Evolutionary conservation across 2,113 vertebrate genomes (phyloP).

Genomic region (Entomyzon cyanotis): DNA sequence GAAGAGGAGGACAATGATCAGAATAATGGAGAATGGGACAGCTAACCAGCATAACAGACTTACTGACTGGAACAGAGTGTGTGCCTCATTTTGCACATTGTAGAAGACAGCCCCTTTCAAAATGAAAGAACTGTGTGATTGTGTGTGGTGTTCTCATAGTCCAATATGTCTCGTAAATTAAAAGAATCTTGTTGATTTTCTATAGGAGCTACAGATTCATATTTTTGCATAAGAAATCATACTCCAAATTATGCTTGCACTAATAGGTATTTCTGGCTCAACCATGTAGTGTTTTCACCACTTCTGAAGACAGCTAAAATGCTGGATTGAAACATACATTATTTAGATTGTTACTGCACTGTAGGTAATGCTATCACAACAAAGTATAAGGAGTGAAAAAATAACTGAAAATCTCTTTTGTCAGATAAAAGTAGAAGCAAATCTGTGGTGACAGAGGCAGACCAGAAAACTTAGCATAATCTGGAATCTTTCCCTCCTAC

Average conservation of each 20-base stretch:
- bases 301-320: neutral
- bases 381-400: neutral
- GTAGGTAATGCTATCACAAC: neutral
- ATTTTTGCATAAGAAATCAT: neutral
- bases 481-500: neutral
- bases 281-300: neutral
- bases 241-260: neutral
- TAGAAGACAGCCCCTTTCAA: neutral
- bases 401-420: neutral
- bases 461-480: neutral
- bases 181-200: neutral
- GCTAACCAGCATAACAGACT: neutral
- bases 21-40: slow-evolving; percentile 77
- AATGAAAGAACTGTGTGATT: neutral
- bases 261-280: neutral
- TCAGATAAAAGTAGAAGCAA: neutral
- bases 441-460: neutral
- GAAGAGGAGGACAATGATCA: slow-evolving; percentile 78
- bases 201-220: neutral
- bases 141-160: neutral
- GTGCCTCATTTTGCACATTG: neutral
- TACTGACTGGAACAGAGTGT: neutral
- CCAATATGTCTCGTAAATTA: neutral
- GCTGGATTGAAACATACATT: neutral
- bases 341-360: neutral